Evolutionary conservation across 2,888 invertebrate species (phyloP), one percentile per base, ranked within the genome.

Genomic region (Ischnura elegans): DNA sequence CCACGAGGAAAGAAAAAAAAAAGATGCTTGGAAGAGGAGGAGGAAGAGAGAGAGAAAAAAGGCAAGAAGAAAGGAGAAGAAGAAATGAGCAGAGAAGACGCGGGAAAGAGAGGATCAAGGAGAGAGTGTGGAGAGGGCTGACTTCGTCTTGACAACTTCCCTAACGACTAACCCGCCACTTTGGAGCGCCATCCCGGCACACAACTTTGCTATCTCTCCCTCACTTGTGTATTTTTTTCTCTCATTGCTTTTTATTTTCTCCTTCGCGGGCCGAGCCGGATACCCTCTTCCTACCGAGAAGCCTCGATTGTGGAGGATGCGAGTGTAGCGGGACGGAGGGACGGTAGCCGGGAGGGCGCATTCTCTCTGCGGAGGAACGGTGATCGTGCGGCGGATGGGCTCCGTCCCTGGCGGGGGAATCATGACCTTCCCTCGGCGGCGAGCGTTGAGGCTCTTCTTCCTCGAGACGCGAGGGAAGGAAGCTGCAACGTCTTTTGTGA

Each of bases 371-470:
- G 61, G 61, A 61, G 21, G n/a, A n/a, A n/a, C n/a, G 61, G 61
- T 61, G 61, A 61, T n/a, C 61, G 61, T 61, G 61, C n/a, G n/a
- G 61, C 25, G 61, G 19, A 25, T n/a, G n/a, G n/a, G n/a, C n/a
- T n/a, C n/a, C n/a, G n/a, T n/a, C 61, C 29, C 66, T 66, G 6
- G 86, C 21, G 43, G 10, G 86, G n/a, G 90, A 90, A 90, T 90
- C 90, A 90, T 90, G 90, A 90, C 90, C 90, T 90, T 90, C 90
- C 90, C 90, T 61, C 90, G 61, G 61, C 90, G 43, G 13, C 4
- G 90, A 43, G 43, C 21, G n/a, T 90, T 90, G 90, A 61, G 86
- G 45, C 86, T 86, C 45, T 25, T 5, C 25, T 13, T 13, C 66
- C 36, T 76, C 8, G 25, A 21, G 25, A n/a, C 5, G 61, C 3